phyloP scores from a whole-genome alignment of 2,888 invertebrate genomes.

The Habroteleia sp. region DNA sequence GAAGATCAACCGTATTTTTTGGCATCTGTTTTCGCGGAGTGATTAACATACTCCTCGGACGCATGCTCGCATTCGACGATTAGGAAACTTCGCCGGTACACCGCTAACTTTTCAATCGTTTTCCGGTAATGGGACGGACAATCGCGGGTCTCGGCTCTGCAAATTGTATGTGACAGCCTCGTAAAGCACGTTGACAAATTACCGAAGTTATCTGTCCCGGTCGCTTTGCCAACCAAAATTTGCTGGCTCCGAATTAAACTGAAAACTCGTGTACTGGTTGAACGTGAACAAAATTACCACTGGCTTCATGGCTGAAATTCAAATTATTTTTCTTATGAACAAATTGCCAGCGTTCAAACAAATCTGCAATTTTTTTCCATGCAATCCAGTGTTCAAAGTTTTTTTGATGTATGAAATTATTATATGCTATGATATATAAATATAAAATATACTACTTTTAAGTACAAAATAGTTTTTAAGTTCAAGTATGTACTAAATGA shows the following conservation, averaged over 20 bases:
- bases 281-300: conserved; percentile 53
- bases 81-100: conserved; percentile 43
- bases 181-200: conserved; percentile 65
- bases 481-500: no score
- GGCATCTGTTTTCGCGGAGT: conserved; percentile 26
- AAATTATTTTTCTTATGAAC: conserved; percentile 21
- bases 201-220: conserved; percentile 58
- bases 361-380: no score
- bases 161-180: conserved; percentile 62
- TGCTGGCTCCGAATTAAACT: conserved; percentile 44
- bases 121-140: conserved; percentile 57
- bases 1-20: conserved; percentile 9
- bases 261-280: conserved; percentile 46
- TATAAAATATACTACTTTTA: no score
- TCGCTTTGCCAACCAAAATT: conserved; percentile 53
- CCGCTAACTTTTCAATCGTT: conserved; percentile 61
- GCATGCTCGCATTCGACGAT: conserved; percentile 31
- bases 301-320: conserved; percentile 26
- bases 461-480: no score
- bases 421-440: no score
- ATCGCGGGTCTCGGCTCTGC: conserved; percentile 42
- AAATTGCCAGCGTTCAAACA: conserved; percentile 8
- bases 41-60: conserved; percentile 45
- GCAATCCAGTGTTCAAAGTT: no score
- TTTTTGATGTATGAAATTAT: no score